Percentiles rank a stretch among this genome's conserved stretches.
Conservation (phyloP, 2,797 vertebrate species). For the Pipistrellus kuhlii region DNA sequence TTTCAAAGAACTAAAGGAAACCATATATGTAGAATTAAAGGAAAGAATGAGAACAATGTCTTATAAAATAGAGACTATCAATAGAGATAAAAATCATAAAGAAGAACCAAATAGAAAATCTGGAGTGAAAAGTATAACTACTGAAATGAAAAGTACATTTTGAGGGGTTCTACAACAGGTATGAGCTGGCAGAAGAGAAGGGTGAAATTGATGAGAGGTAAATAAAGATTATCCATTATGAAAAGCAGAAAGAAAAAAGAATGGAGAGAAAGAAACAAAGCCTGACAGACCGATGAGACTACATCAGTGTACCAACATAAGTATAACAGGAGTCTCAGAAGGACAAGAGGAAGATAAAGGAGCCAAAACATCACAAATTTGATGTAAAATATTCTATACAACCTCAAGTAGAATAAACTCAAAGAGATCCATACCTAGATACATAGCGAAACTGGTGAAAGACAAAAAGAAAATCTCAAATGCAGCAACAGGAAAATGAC, state of each 20-base stretch:
- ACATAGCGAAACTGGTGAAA: slow-evolving; percentile 24
- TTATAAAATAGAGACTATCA: not conserved
- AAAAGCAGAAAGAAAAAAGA: slow-evolving; percentile 27
- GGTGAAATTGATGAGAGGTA: not conserved
- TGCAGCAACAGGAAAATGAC: slow-evolving; percentile 35
- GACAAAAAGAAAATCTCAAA: slow-evolving; percentile 45
- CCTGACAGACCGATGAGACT: not conserved
- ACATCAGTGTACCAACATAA: not conserved
- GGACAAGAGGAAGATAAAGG: not conserved
- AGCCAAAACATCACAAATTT: not conserved
- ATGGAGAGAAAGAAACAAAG: slow-evolving; percentile 7
- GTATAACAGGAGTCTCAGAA: not conserved
- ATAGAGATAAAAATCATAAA: slow-evolving; percentile 13
- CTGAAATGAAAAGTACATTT: slow-evolving; percentile 30
- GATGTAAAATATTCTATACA: slow-evolving; percentile 24
- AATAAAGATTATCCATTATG: slow-evolving; percentile 33
- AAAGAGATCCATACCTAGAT: not conserved
- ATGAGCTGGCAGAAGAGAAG: slow-evolving; percentile 37
- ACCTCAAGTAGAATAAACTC: slow-evolving; percentile 11
- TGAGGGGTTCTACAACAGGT: not conserved
- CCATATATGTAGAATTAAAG: not conserved
- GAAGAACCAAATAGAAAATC: slow-evolving; percentile 37
- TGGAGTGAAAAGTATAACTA: slow-evolving; percentile 8
- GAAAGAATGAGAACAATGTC: slow-evolving; percentile 20
- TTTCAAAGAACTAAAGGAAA: slow-evolving; percentile 52